A percentile compares a stretch with the other conserved stretches of the same genome.
These are phyloP conservation scores for Steromphala cineraria DNA, from an alignment of 2,888 invertebrate genomes.

Conservation along the genomic window DNA sequence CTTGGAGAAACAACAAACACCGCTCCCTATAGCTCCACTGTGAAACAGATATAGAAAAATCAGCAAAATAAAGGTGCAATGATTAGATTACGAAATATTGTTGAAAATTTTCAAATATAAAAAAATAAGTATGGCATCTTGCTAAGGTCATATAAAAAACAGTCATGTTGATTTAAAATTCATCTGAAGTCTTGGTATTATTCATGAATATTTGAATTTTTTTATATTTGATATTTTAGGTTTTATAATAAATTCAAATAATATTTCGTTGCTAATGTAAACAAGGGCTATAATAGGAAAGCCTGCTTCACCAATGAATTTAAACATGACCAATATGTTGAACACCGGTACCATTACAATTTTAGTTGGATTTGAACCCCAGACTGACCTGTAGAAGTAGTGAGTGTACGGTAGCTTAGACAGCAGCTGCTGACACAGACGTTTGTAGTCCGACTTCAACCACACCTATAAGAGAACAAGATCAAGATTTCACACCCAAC, in stretches of 20 bases:
- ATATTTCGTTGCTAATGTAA: too few species aligned
- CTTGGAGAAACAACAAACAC: conserved; percentile 73
- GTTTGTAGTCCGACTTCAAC: conserved; percentile 87
- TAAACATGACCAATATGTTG: background rate
- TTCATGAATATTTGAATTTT: too few species aligned
- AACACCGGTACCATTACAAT: too few species aligned
- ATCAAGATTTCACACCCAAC: too few species aligned
- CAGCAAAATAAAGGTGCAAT: too few species aligned
- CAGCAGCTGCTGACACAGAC: conserved; percentile 82
- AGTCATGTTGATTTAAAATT: too few species aligned
- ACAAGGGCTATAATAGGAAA: background rate
- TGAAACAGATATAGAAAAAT: conserved; percentile 76
- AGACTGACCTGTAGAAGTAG: conserved; percentile 91
- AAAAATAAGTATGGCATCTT: background rate
- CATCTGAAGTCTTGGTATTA: background rate
- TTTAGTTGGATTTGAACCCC: background rate
- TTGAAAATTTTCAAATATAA: too few species aligned
- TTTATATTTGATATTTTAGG: too few species aligned
- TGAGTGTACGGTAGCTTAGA: conserved; percentile 86
- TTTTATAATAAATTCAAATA: too few species aligned
- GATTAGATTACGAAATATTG: too few species aligned
- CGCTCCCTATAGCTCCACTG: conserved; percentile 74
- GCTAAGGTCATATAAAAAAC: too few species aligned
- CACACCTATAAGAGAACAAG: conserved; percentile 80
- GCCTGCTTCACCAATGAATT: background rate